phyloP scores from a whole-genome alignment of 2,113 vertebrate genomes.

The Mus pahari region DNA sequence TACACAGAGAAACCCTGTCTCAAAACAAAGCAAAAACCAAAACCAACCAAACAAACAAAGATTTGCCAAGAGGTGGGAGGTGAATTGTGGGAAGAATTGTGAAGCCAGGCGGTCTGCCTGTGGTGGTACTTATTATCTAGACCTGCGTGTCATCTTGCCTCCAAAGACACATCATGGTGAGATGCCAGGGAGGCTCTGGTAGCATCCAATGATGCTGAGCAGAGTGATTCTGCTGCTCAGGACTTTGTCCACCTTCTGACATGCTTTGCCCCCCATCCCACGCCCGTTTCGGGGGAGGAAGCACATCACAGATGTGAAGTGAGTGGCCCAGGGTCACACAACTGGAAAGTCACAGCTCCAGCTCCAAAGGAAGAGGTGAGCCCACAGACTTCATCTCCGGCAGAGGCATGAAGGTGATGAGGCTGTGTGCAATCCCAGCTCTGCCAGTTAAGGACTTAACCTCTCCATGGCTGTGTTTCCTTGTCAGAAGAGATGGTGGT shows the following conservation, averaged over 20 bases:
- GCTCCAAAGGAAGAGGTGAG: neutral
- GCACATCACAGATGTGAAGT: neutral
- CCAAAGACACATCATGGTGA: neutral
- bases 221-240: neutral
- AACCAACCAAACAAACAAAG: neutral
- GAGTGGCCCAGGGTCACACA: neutral
- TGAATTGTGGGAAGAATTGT: neutral
- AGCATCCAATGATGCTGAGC: neutral
- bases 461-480: conserved; percentile 30
- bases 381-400: neutral
- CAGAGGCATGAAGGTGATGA: neutral
- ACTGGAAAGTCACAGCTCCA: neutral
- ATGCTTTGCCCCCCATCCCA: neutral
- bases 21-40: neutral
- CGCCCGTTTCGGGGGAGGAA: neutral
- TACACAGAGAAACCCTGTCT: neutral
- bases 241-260: too few relatives aligned
- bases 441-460: neutral
- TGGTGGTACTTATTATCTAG: neutral
- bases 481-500: neutral
- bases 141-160: neutral
- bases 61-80: neutral
- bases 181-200: neutral
- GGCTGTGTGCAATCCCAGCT: neutral
- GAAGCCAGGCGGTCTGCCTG: neutral